Base-by-base conservation (phyloP, 2,797 vertebrate genomes). In the Melanogrammus aeglefinus region DNA sequence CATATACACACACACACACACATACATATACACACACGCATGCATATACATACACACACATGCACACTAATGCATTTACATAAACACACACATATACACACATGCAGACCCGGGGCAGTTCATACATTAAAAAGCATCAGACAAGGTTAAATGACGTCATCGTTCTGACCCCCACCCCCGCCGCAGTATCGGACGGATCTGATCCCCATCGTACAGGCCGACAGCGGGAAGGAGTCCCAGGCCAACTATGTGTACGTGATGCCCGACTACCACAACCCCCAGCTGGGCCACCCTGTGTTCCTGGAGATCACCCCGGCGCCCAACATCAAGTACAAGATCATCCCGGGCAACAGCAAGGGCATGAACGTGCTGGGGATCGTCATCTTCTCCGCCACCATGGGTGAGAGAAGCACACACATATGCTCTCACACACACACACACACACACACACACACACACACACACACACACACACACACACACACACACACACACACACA, bases 351-450 rank as follows among this genome's bases (percentile, higher is more conserved):
- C 85, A 97, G 95, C 87, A 96, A 94, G 0, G 96, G 96, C 87
- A 97, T 97, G 96, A 97, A 97, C 0, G 96, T 97, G 2, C 80
- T 97, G 79, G 96, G 96, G 0, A 96, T 97, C 0, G 96, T 97
- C 77, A 96, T 97, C 90, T 97, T 97, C 90, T 97, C 96, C 0
- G 96, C 95, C 29, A 96, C 96, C 0, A 96, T 97, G 90, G 96
- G 96, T 97, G 78, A 88, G 78, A 88, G 91, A 79, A 14, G 27
- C 0, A 51, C 24, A n/a, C n/a, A n/a, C n/a, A n/a, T n/a, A n/a
- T n/a, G n/a, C n/a, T n/a, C n/a, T n/a, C n/a, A n/a, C n/a, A n/a
- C n/a, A 12, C 1, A 3, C 41, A 44, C 3, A 41, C 2, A 13
- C 41, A 1, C 12, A 44, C 41, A 44, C 41, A 12, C 9, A 44